Evolutionary conservation across 2,888 invertebrate genomes (phyloP), one percentile per base, ranked within the genome.

Genomic region (Melanotus villosus): DNA sequence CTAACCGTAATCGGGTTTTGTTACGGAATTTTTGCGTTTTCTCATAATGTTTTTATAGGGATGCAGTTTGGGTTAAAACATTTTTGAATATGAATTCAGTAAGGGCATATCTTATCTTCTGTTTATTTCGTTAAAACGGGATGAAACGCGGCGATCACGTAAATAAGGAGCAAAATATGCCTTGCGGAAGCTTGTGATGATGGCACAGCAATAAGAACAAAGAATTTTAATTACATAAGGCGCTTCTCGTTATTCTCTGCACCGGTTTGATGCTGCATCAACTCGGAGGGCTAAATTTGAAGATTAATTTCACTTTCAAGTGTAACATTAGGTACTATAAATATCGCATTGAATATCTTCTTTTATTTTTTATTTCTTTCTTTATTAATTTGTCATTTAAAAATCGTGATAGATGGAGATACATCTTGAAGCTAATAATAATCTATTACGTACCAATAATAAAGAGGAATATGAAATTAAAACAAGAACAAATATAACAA

Each of bases 201-300:
- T 60, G 45, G 62, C 56, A 56, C 18, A 56, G 60, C 60, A 62
- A 67, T 62, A 62, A 67, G 67, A 67, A 67, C 67, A 67, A 67
- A 67, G 66, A 60, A 57, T 62, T 67, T 67, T 67, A 67, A 67
- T 67, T 67, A 62, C 30, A 56, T 60, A 56, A 67, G 67, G 19
- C 62, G 54, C 54, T 21, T 56, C 56, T 67, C 62, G 54, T 62
- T 62, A 56, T 36, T 50, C 52, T 54, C 52, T 54, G 62, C 56
- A 62, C 66, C 59, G 66, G 56, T 56, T 67, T 65, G 34, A 57
- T 65, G 65, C 65, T 65, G 65, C 65, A 56, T 16, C 45, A 54
- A 41, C 34, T 43, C 50, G 21, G n/a, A 54, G 43, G 36, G 57
- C 14, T 36, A 18, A 64, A 63, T 54, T 54, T 26, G n/a, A 45